A percentile compares a stretch with the other conserved stretches of the same genome.
These are phyloP conservation scores for Arrhopalites spinosus DNA, from an alignment of 2,888 invertebrate species.

Conservation along the genomic window DNA sequence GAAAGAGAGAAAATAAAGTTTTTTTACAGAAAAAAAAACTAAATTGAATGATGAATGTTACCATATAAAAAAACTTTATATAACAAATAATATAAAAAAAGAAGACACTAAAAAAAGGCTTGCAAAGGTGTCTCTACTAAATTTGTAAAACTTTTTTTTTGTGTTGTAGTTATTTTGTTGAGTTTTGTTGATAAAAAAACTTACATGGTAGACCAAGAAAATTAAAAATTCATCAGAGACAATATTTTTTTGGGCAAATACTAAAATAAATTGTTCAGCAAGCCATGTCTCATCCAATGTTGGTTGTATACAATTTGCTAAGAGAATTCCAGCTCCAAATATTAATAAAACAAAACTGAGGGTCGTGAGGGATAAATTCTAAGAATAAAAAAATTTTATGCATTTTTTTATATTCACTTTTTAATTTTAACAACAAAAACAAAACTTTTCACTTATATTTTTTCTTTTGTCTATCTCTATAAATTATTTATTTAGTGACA, in stretches of 20 bases:
- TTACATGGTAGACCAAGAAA: conserved; percentile 53
- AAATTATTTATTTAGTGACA: too few relatives aligned
- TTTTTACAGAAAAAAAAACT: background rate
- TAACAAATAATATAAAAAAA: background rate
- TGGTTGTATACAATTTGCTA: conserved; percentile 53
- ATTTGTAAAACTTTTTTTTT: too few relatives aligned
- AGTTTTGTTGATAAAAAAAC: conserved; percentile 25
- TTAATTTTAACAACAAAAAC: too few relatives aligned
- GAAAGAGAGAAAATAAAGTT: too few relatives aligned
- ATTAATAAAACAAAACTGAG: conserved; percentile 57
- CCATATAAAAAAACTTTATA: background rate
- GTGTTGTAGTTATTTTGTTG: background rate
- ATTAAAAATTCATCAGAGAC: conserved; percentile 49
- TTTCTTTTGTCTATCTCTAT: too few relatives aligned
- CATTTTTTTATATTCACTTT: too few relatives aligned
- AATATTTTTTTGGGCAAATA: conserved; percentile 44
- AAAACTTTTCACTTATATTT: too few relatives aligned
- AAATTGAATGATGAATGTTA: too few relatives aligned
- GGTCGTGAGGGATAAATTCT: conserved; percentile 55
- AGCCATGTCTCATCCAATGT: conserved; percentile 48
- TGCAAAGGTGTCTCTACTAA: too few relatives aligned
- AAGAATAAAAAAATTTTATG: too few relatives aligned
- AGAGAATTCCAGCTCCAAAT: conserved; percentile 56
- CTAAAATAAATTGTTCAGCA: conserved; percentile 46
- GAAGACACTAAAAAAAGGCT: background rate